phyloP scores from a whole-genome alignment of 2,888 invertebrate species.

The Agrochola lota region DNA sequence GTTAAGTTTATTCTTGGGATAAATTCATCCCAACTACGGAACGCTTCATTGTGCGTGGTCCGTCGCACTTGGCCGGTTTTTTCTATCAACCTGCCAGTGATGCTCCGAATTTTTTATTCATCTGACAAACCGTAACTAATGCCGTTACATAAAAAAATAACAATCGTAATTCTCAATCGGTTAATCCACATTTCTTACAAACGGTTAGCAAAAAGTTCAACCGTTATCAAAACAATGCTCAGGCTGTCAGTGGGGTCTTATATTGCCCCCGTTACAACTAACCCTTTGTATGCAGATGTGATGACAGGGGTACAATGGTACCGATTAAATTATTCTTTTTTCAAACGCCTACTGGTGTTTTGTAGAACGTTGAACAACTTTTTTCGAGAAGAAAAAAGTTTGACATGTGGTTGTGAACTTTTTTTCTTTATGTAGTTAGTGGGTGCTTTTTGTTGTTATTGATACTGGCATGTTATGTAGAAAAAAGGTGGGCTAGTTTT shows the following conservation, averaged over 20 bases:
- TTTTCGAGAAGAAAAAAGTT: conserved; percentile 47
- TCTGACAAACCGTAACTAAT: conserved; percentile 58
- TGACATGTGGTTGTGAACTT: conserved; percentile 53
- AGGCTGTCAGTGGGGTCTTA: conserved; percentile 40
- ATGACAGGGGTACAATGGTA: conserved; percentile 71
- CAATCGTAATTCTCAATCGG: conserved; percentile 59
- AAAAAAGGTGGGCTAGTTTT: background rate
- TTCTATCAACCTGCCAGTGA: conserved; percentile 43
- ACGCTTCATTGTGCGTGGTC: too few relatives aligned
- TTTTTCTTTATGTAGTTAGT: conserved; percentile 14
- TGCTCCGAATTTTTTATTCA: conserved; percentile 35
- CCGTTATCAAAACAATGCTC: conserved; percentile 69
- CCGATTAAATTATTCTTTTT: conserved; percentile 59
- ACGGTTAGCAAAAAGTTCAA: conserved; percentile 60
- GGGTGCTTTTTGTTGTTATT: conserved; percentile 21
- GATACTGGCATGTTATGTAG: conserved; percentile 16
- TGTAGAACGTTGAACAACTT: conserved; percentile 50
- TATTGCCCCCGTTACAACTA: conserved; percentile 65
- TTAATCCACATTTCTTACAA: conserved; percentile 61
- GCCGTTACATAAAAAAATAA: conserved; percentile 60
- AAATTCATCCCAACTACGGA: too few relatives aligned
- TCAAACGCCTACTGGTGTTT: conserved; percentile 66
- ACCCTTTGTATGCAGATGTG: conserved; percentile 79
- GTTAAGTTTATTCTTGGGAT: too few relatives aligned
- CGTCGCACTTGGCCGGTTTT: too few relatives aligned